Percentiles rank a stretch among this genome's conserved stretches.
These are phyloP conservation scores for Passer montanus DNA, from an alignment of 2,113 vertebrate species.

Conservation along the genomic window DNA sequence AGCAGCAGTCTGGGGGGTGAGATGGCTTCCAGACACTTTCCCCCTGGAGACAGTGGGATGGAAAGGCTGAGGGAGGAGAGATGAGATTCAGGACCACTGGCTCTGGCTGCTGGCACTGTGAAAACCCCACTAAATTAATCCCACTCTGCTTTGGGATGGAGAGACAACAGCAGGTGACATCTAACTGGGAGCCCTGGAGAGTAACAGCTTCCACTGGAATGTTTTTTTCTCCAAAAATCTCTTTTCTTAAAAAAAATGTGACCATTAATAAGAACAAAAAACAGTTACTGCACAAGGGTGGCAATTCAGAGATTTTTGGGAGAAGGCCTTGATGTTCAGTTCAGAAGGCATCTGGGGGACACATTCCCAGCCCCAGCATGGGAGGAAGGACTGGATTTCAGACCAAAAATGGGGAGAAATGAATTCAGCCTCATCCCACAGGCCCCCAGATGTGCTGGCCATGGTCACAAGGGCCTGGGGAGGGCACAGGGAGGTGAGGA, in stretches of 20 bases:
- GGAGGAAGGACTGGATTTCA: not conserved
- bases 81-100: rapidly evolving
- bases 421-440: rapidly evolving
- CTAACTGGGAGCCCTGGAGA: not conserved
- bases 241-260: not conserved
- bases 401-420: not conserved
- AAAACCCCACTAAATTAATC: not conserved
- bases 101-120: not conserved
- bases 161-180: not conserved
- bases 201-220: not conserved
- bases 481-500: rapidly evolving
- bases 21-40: rapidly evolving
- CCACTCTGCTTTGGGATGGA: not conserved
- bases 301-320: not conserved
- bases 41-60: no score
- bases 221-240: rapidly evolving
- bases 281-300: not conserved
- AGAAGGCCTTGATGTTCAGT: rapidly evolving
- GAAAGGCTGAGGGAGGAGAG: not conserved
- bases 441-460: rapidly evolving
- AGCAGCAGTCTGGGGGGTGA: not conserved
- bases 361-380: rapidly evolving
- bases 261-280: not conserved
- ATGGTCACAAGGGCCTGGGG: rapidly evolving
- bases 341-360: not conserved